Conservation (phyloP, 37 sponge, comb jelly and placozoan species). For the Chondrilla cf. caribensis region DNA sequence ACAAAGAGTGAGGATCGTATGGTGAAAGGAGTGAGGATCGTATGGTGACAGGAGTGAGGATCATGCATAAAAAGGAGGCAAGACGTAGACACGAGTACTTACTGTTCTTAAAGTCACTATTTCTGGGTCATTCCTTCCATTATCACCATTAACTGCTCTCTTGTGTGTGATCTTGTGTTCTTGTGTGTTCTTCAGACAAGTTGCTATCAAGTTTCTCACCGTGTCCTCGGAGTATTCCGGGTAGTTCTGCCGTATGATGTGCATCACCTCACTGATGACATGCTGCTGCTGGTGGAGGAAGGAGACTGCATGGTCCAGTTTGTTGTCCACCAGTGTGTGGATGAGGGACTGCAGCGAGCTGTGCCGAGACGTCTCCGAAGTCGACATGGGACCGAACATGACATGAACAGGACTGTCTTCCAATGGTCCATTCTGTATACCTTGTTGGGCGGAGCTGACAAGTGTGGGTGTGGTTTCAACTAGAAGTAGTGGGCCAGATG, state of each 20-base stretch:
- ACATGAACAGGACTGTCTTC: too few relatives aligned
- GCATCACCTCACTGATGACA: background rate
- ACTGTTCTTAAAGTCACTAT: background rate
- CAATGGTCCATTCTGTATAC: too few relatives aligned
- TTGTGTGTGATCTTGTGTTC: too few relatives aligned
- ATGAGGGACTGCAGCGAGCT: background rate
- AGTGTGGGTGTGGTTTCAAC: too few relatives aligned
- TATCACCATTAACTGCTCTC: background rate
- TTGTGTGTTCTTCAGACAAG: background rate
- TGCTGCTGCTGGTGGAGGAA: background rate
- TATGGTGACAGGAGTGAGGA: too few relatives aligned
- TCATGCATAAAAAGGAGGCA: too few relatives aligned
- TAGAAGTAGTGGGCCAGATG: too few relatives aligned
- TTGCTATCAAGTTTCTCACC: background rate
- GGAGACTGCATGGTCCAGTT: background rate
- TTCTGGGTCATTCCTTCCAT: background rate
- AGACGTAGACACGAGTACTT: too few relatives aligned
- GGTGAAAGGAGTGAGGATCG: too few relatives aligned
- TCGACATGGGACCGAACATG: background rate
- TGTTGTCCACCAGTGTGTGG: background rate
- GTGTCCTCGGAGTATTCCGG: background rate
- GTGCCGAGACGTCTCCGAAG: background rate
- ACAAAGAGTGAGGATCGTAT: too few relatives aligned
- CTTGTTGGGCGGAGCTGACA: too few relatives aligned
- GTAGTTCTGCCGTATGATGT: background rate